phyloP scores from a whole-genome alignment of 2,113 vertebrate species.

The Burhinus bistriatus region DNA sequence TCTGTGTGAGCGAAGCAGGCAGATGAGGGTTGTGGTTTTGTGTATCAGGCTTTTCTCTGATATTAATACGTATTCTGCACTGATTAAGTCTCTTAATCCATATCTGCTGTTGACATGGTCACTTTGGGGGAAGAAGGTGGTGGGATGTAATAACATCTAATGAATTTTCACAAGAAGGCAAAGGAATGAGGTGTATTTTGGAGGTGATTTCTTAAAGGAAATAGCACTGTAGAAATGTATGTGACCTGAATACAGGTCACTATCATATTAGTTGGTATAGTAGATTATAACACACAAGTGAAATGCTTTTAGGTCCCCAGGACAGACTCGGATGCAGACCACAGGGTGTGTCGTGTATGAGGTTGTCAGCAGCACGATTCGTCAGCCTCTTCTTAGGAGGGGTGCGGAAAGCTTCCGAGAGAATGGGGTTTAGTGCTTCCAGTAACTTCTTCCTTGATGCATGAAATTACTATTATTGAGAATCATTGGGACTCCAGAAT shows the following conservation, averaged over 20 bases:
- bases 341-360: neutral
- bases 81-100: neutral
- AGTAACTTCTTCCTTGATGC: slow-evolving; percentile 19
- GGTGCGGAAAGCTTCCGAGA: neutral
- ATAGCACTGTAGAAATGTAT: neutral
- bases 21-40: neutral
- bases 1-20: neutral
- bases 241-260: neutral
- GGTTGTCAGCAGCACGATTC: neutral
- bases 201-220: neutral
- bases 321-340: neutral
- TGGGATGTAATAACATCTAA: neutral
- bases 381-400: neutral
- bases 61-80: neutral
- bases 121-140: neutral
- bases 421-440: slow-evolving; percentile 18
- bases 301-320: neutral
- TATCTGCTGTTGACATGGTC: neutral
- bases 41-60: neutral
- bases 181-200: neutral
- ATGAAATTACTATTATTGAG: neutral
- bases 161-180: neutral
- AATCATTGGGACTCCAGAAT: neutral
- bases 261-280: neutral
- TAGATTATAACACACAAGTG: neutral